These are phyloP conservation scores for Mesaphorura yosii DNA, from an alignment of 1,140 invertebrate species.

Conservation along the genomic window DNA sequence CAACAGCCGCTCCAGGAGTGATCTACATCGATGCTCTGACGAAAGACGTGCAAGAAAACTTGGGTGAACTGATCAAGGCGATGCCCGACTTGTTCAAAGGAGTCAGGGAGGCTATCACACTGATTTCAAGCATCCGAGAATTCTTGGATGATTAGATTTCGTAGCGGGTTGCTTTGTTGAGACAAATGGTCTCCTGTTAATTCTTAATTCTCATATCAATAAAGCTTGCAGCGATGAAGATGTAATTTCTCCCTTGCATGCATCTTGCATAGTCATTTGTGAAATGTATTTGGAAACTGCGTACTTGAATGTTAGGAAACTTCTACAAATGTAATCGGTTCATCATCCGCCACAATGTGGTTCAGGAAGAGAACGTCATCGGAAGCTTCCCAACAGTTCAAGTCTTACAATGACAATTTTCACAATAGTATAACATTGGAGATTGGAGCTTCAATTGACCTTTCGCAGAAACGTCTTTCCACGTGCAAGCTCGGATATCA, in stretches of 20 bases:
- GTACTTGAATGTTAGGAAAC: background rate
- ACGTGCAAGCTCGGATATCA: no score
- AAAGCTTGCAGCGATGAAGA: background rate
- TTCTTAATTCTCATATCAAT: background rate
- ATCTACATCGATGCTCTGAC: constrained; percentile 5
- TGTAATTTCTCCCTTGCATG: background rate
- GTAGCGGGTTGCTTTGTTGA: background rate
- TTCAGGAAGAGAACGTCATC: no score
- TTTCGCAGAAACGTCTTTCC: no score
- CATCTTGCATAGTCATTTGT: background rate
- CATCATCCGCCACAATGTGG: no score
- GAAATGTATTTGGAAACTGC: background rate
- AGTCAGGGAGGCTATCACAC: constrained; percentile 2
- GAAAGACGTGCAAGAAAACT: background rate
- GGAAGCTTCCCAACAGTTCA: no score
- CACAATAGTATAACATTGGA: no score
- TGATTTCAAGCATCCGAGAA: background rate
- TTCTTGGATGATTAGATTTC: background rate
- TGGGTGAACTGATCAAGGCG: background rate
- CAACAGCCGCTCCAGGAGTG: background rate
- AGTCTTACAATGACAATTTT: no score
- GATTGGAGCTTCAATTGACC: no score
- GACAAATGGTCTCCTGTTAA: background rate
- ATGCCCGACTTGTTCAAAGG: constrained; percentile 6
- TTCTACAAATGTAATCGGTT: background rate